These are phyloP conservation scores for Tamias sibiricus DNA, from an alignment of 2,113 vertebrate species.

Conservation along the genomic window DNA sequence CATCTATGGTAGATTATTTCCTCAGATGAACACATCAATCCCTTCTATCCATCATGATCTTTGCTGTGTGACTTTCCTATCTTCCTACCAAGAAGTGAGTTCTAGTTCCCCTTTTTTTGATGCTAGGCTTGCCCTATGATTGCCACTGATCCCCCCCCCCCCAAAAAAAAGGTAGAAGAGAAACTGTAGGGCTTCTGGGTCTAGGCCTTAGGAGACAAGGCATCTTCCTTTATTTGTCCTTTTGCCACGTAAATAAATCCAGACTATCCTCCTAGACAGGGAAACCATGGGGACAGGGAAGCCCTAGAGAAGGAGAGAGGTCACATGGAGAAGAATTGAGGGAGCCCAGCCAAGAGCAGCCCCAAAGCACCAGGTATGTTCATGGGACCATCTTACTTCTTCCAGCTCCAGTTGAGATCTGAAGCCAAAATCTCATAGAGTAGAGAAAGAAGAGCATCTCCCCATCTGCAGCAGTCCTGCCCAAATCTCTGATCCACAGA, in stretches of 20 bases:
- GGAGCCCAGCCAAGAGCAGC: neutral
- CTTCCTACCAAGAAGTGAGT: neutral
- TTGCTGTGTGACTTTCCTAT: neutral
- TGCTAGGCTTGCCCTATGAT: neutral
- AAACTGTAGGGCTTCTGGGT: neutral
- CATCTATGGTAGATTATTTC: neutral
- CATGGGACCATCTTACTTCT: neutral
- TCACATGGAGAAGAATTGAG: neutral
- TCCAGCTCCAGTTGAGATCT: neutral
- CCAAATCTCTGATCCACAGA: neutral
- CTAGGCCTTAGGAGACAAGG: neutral
- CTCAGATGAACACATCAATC: neutral
- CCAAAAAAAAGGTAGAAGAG: neutral
- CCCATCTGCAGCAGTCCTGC: too few species aligned
- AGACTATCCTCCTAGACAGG: neutral
- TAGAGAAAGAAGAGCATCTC: neutral
- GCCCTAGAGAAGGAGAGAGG: neutral
- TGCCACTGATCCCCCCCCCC: too few species aligned
- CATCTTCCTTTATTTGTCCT: neutral
- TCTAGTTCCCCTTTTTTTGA: neutral
- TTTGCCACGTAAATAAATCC: neutral
- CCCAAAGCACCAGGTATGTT: neutral
- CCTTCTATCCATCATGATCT: neutral
- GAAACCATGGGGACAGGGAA: neutral
- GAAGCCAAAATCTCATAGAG: neutral